These are phyloP conservation scores for Poeciliopsis turneri DNA, from an alignment of 2,797 vertebrate species.

Conservation along the genomic window DNA sequence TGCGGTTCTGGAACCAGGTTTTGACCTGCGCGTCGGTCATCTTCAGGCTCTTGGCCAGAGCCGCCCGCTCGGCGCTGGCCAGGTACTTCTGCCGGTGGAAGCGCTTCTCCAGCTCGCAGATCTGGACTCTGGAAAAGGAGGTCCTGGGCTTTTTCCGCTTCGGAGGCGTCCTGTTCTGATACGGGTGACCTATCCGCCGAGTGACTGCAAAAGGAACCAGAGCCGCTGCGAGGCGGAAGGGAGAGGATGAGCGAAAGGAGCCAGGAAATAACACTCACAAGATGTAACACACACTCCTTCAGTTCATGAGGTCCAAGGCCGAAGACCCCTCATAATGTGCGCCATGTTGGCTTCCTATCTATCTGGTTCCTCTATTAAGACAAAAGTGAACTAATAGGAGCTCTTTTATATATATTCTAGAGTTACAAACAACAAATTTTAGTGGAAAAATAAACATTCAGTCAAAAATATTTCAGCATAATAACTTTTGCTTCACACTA, in stretches of 20 bases:
- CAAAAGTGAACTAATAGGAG: not conserved
- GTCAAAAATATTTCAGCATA: not conserved
- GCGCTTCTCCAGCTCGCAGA: constrained; percentile 97
- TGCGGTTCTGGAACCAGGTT: constrained; percentile 98
- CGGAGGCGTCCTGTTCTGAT: constrained; percentile 97
- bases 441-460: not conserved
- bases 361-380: constrained; percentile 12
- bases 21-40: constrained; percentile 99
- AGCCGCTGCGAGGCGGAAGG: constrained; percentile 82
- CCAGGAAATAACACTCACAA: constrained; percentile 21
- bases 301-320: constrained; percentile 43
- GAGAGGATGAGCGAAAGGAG: not conserved
- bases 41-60: constrained; percentile 94
- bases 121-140: constrained; percentile 95
- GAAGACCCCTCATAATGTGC: constrained; percentile 33
- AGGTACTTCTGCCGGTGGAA: constrained; percentile 97
- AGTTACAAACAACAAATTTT: not conserved
- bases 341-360: constrained; percentile 41
- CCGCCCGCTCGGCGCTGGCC: constrained; percentile 93
- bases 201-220: constrained; percentile 96
- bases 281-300: constrained; percentile 28
- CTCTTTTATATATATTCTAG: not conserved
- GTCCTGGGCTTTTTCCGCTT: constrained; percentile 98
- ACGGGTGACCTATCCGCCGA: constrained; percentile 97
- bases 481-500: not conserved